These are phyloP conservation scores for Alsophila aescularia DNA, from an alignment of 2,888 invertebrate species.

Conservation along the genomic window DNA sequence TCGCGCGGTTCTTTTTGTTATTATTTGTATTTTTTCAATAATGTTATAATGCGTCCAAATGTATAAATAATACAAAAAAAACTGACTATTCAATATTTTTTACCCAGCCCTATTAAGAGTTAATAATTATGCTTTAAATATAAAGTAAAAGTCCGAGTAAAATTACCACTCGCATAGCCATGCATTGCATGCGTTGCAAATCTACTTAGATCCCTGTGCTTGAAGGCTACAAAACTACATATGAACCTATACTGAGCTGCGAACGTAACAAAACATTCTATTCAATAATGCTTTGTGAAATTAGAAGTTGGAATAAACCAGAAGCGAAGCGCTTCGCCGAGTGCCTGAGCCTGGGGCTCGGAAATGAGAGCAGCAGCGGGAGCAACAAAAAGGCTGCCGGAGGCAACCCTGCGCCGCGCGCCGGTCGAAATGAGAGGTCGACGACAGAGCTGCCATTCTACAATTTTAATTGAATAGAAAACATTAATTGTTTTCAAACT, in stretches of 20 bases:
- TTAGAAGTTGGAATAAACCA: slow-evolving; percentile 11
- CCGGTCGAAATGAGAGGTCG: slow-evolving; percentile 14
- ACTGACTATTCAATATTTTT: too few species aligned
- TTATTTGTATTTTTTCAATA: too few species aligned
- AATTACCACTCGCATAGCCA: not conserved
- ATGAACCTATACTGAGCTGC: too few species aligned
- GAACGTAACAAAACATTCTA: slow-evolving; percentile 21
- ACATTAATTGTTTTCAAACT: not conserved
- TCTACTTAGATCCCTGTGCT: not conserved
- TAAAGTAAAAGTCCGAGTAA: not conserved
- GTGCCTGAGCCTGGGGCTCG: slow-evolving; percentile 35
- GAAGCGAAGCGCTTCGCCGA: not conserved
- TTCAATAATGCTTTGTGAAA: slow-evolving; percentile 31
- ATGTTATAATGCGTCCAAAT: too few species aligned
- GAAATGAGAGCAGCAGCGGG: slow-evolving; percentile 45
- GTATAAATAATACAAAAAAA: too few species aligned
- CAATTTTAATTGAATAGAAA: slow-evolving; percentile 7
- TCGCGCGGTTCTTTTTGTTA: too few species aligned
- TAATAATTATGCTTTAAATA: too few species aligned
- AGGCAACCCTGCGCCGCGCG: slow-evolving; percentile 26
- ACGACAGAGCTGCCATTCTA: slow-evolving; percentile 6
- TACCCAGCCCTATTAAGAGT: too few species aligned
- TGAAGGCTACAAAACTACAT: slow-evolving; percentile 5
- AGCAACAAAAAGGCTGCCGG: slow-evolving; percentile 37
- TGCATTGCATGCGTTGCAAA: slow-evolving; percentile 2